A percentile compares a stretch with the other conserved stretches of the same genome.
Conservation (phyloP, 2,888 invertebrate genomes). For the Noctua janthe region DNA sequence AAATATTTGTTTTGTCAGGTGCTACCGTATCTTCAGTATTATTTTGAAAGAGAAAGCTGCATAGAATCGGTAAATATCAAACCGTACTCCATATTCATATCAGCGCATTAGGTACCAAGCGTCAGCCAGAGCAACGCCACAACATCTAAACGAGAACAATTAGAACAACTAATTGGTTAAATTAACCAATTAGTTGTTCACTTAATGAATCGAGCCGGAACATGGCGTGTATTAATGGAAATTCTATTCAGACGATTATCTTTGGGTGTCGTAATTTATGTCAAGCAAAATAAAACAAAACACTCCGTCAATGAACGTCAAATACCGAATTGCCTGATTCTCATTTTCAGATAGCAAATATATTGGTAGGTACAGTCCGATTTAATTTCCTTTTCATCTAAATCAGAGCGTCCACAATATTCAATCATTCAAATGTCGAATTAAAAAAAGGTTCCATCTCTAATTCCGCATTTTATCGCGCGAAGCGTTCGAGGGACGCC, state of each 20-base stretch:
- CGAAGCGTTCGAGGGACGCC: conserved; percentile 8
- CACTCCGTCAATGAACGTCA: conserved; percentile 18
- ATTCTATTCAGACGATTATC: conserved; percentile 72
- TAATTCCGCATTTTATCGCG: conserved; percentile 37
- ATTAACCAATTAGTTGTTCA: conserved; percentile 45
- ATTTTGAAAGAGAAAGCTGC: neutral
- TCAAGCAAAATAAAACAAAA: neutral
- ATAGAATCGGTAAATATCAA: neutral
- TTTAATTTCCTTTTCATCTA: conserved; percentile 17
- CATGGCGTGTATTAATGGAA: conserved; percentile 61
- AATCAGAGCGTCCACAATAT: conserved; percentile 10
- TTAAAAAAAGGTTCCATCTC: conserved; percentile 21
- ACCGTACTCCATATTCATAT: neutral
- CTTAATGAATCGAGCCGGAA: conserved; percentile 60
- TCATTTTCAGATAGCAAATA: neutral
- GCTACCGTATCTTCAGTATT: neutral
- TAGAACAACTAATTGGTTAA: too few relatives aligned
- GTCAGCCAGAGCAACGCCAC: neutral
- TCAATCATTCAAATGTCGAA: conserved; percentile 10
- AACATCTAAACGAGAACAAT: too few relatives aligned
- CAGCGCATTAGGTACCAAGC: neutral
- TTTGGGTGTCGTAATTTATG: conserved; percentile 23
- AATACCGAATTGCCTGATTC: neutral
- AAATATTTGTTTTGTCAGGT: neutral
- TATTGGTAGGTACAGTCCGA: neutral